phyloP scores from a whole-genome alignment of 2,888 invertebrate species.

The Lymantria monacha region DNA sequence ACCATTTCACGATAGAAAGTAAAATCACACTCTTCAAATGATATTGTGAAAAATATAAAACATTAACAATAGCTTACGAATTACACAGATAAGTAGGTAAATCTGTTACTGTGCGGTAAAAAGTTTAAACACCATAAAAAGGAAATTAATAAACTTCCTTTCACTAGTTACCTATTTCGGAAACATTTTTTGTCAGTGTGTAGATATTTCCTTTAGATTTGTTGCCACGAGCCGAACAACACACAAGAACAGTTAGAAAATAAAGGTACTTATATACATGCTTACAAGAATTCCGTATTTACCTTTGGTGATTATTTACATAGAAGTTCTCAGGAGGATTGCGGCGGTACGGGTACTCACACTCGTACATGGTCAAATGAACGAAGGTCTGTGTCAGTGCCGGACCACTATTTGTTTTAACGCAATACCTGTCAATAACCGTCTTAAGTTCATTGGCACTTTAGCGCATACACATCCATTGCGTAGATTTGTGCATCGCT shows the following conservation, averaged over 20 bases:
- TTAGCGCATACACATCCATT: slow-evolving; percentile 77
- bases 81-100: slow-evolving; percentile 26
- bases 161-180: slow-evolving; percentile 24
- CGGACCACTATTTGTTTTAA: slow-evolving; percentile 79
- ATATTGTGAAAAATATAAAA: slow-evolving; percentile 5
- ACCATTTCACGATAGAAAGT: slow-evolving; percentile 21
- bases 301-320: slow-evolving; percentile 70
- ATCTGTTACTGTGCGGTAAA: slow-evolving; percentile 13
- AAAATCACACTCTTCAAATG: slow-evolving; percentile 16
- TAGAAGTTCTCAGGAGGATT: slow-evolving; percentile 74
- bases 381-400: slow-evolving; percentile 75
- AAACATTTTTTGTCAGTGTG: slow-evolving; percentile 17
- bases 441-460: slow-evolving; percentile 80
- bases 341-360: slow-evolving; percentile 54
- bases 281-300: slow-evolving; percentile 74
- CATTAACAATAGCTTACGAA: slow-evolving; percentile 15
- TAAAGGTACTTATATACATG: slow-evolving; percentile 54
- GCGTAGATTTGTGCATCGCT: slow-evolving; percentile 74
- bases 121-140: slow-evolving; percentile 19
- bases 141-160: slow-evolving; percentile 34
- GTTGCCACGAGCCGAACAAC: slow-evolving; percentile 30
- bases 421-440: slow-evolving; percentile 81
- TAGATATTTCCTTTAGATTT: slow-evolving; percentile 26
- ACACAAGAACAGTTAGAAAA: slow-evolving; percentile 52
- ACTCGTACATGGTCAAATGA: slow-evolving; percentile 65